Evolutionary conservation across 2,113 vertebrate genomes (phyloP), one percentile per base, ranked within the genome.

Genomic region (Sigmodon hispidus): DNA sequence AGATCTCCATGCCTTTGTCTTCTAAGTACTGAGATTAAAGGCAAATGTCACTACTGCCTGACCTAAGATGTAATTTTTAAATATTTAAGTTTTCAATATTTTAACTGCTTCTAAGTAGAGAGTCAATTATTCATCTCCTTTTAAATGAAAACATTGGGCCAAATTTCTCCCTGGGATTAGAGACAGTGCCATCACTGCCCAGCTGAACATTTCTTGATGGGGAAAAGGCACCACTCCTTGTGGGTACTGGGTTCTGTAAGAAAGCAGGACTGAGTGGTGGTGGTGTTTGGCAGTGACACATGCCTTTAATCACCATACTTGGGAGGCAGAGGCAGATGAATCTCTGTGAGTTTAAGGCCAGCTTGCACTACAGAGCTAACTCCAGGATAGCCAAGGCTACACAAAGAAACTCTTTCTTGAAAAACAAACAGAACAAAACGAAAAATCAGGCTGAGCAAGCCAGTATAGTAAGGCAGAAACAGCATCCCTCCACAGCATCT

Each of bases 81-180:
- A 72, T 59, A 59, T 81, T 91, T 91, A 90, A 80, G 43, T 70
- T 43, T 75, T 61, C 83, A 70, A 34, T 80, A 59, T 83, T 93
- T 95, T 87, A 80, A 65, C 36, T 59, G 72, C 63, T 69, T n/a
- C 1, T 65, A 90, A 83, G 69, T 83, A 87, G 67, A 7, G 13
- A 85, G 26, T 72, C 24, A 4, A 40, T 75, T 69, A 59, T 84
- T 90, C 89, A 87, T 85, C 55, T 75, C 9, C 26, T 57, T 96
- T 96, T 65, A 79, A 93, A 87, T 83, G 89, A 86, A 69, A 87
- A 59, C 45, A 48, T 65, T 17, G 22, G 61, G 40, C 22, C 67
- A 73, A 11, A 50, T 69, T 91, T 76, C 36, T 72, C 57, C 26
- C 63, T 75, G 22, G 12, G 10, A 75, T 70, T 70, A 70, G 21